Percentiles rank a stretch among this genome's conserved stretches.
Evolutionary conservation across 1,140 invertebrate species (phyloP).

Genomic region (Hyles euphorbiae): DNA sequence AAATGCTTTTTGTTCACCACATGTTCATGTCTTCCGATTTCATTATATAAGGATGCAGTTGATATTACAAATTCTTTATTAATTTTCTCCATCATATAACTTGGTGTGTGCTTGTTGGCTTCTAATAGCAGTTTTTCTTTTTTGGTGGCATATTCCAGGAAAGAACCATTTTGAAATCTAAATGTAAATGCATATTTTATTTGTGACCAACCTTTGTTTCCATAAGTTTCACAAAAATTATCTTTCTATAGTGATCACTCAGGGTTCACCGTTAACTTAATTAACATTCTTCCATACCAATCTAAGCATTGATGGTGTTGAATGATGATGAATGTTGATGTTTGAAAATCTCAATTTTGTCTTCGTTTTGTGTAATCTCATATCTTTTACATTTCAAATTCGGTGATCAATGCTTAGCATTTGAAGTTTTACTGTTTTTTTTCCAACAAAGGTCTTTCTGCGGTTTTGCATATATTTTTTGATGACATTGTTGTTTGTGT

Average conservation of each 20-base stretch:
- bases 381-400: conserved; percentile 3
- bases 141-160: conserved; percentile 38
- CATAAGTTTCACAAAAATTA: conserved; percentile 41
- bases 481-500: too few species aligned
- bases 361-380: neutral
- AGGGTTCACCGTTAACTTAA: conserved; percentile 31
- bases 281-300: conserved; percentile 44
- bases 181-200: conserved; percentile 29
- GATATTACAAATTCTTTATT: conserved; percentile 31
- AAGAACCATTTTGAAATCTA: conserved; percentile 33
- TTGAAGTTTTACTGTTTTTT: conserved; percentile 5
- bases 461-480: too few species aligned
- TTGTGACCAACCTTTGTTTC: conserved; percentile 28
- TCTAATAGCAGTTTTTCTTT: conserved; percentile 36
- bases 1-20: conserved; percentile 25
- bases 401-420: conserved; percentile 1
- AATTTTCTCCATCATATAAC: conserved; percentile 36
- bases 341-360: conserved; percentile 12
- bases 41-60: conserved; percentile 31
- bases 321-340: conserved; percentile 24
- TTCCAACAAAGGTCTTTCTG: conserved; percentile 1
- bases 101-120: conserved; percentile 31
- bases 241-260: conserved; percentile 41
- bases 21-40: conserved; percentile 30
- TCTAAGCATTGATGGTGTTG: conserved; percentile 32